phyloP scores from a whole-genome alignment of 2,888 invertebrate genomes.

The Baronia brevicornis region DNA sequence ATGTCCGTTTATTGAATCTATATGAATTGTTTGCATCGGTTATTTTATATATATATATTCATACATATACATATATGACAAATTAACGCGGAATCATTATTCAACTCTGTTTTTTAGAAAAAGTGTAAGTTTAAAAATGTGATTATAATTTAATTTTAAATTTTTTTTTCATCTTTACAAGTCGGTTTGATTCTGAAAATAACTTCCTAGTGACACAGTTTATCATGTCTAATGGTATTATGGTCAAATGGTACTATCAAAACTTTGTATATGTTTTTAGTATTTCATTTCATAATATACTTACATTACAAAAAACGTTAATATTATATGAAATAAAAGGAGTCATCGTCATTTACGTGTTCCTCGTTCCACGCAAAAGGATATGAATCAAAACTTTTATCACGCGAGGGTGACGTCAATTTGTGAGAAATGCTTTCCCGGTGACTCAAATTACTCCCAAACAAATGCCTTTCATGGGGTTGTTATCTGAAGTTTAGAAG shows the following conservation, averaged over 20 bases:
- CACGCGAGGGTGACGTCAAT: constrained; percentile 54
- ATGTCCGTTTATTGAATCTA: constrained; percentile 8
- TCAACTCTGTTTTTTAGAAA: no score
- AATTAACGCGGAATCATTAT: no score
- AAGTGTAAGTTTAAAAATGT: not conserved
- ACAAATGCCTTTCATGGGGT: constrained; percentile 53
- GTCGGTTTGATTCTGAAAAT: no score
- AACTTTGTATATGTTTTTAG: no score
- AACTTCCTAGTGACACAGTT: no score
- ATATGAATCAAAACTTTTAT: constrained; percentile 59
- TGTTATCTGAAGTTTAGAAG: constrained; percentile 52
- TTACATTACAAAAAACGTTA: no score
- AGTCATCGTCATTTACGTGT: constrained; percentile 12
- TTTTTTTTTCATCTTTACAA: not conserved
- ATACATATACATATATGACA: no score
- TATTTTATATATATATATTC: no score
- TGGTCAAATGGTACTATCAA: no score
- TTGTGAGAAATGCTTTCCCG: constrained; percentile 49
- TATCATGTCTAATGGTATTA: no score
- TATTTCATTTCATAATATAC: no score
- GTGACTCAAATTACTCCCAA: constrained; percentile 56
- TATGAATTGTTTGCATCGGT: constrained; percentile 6
- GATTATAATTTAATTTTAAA: not conserved
- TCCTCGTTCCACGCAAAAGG: constrained; percentile 24
- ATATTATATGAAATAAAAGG: constrained; percentile 6